Evolutionary conservation across 2,797 vertebrate species (phyloP).

Genomic region (Cephalopachus bancanus): DNA sequence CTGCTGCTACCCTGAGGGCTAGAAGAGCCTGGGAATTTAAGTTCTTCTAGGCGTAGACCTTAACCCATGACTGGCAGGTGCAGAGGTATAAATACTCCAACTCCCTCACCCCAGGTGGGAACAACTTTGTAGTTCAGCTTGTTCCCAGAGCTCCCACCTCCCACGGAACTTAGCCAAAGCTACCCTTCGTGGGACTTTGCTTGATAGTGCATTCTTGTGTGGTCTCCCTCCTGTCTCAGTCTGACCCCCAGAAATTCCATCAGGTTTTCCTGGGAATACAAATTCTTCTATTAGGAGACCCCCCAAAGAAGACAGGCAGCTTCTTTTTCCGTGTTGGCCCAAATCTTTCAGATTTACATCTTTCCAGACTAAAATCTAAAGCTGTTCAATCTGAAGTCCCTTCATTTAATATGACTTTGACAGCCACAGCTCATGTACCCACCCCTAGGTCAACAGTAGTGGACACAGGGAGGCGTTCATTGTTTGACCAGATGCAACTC

Average conservation of each 20-base stretch:
- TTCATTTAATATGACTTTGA: not conserved
- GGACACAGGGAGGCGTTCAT: not conserved
- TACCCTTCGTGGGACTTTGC: not conserved
- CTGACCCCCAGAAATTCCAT: not conserved
- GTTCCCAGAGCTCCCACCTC: not conserved
- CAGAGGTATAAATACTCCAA: not conserved
- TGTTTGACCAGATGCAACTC: not conserved
- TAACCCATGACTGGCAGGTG: not conserved
- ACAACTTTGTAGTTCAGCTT: not conserved
- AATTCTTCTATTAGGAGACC: not conserved
- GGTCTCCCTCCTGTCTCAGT: not conserved
- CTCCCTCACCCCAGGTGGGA: not conserved
- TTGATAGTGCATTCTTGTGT: not conserved
- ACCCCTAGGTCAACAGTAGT: not conserved
- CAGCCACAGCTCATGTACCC: not conserved
- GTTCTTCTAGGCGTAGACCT: not conserved
- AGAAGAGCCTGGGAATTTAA: not conserved
- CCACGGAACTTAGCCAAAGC: not conserved
- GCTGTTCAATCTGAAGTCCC: not conserved
- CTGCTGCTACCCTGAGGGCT: not conserved
- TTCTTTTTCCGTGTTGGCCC: not conserved
- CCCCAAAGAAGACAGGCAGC: not conserved
- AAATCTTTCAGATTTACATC: not conserved
- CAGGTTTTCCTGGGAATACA: not conserved
- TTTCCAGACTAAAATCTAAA: conserved; percentile 42